Evolutionary conservation across 2,797 vertebrate species (phyloP).

Genomic region (Eulemur albifrons): DNA sequence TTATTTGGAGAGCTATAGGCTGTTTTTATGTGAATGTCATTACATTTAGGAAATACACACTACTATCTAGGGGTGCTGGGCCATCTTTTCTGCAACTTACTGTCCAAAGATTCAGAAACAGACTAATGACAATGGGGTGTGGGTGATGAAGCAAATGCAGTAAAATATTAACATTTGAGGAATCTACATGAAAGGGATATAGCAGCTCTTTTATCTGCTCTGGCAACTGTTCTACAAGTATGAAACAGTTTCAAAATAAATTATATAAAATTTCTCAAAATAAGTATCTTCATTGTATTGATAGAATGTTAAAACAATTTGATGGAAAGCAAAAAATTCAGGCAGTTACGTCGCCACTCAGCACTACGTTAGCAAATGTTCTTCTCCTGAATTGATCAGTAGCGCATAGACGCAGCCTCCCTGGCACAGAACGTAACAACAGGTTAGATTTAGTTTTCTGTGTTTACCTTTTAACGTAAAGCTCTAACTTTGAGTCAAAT

Average conservation of each 20-base stretch:
- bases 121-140: not conserved
- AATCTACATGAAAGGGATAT: not conserved
- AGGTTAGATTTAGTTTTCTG: not conserved
- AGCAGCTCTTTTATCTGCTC: not conserved
- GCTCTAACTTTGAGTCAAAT: constrained; percentile 43
- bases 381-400: not conserved
- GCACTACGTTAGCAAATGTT: not conserved
- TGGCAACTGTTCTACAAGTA: not conserved
- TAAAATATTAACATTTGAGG: not conserved
- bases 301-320: not conserved
- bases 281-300: not conserved
- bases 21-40: not conserved
- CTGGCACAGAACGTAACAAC: not conserved
- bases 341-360: not conserved
- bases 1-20: not conserved
- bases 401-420: not conserved
- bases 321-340: not conserved
- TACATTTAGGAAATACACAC: not conserved
- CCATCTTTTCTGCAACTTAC: not conserved
- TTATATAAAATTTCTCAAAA: not conserved
- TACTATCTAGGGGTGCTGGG: not conserved
- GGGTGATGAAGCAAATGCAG: not conserved
- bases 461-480: constrained; percentile 55
- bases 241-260: not conserved
- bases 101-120: not conserved